Conservation (phyloP, 1,140 invertebrate species). For the Musca vetustissima region DNA sequence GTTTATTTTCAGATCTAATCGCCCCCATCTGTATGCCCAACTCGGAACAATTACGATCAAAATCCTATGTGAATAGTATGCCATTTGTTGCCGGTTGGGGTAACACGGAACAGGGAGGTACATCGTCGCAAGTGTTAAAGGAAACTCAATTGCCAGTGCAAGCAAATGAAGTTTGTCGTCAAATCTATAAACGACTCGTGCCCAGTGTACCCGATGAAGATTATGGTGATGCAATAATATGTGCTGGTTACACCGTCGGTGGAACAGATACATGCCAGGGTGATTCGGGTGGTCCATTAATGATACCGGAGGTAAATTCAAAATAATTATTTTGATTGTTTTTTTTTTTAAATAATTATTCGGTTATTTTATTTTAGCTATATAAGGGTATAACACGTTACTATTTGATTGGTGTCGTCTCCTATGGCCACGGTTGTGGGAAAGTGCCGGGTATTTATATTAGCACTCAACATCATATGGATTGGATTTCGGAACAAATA, state of each 20-base stretch:
- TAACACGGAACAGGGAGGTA: slow-evolving; percentile 54
- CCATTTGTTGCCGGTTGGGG: slow-evolving; percentile 77
- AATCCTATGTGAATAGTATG: slow-evolving; percentile 49
- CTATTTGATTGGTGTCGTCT: slow-evolving; percentile 67
- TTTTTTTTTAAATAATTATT: no score
- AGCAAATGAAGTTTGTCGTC: slow-evolving; percentile 61
- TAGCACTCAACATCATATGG: slow-evolving; percentile 61
- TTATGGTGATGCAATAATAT: slow-evolving; percentile 62
- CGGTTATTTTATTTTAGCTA: slow-evolving; percentile 27
- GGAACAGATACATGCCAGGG: slow-evolving; percentile 81
- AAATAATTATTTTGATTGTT: no score
- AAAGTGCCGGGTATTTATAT: slow-evolving; percentile 73
- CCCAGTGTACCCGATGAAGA: slow-evolving; percentile 62
- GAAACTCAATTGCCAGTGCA: slow-evolving; percentile 70
- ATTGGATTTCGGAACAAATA: slow-evolving; percentile 19
- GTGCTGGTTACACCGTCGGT: slow-evolving; percentile 69
- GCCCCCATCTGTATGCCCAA: slow-evolving; percentile 70
- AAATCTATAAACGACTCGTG: slow-evolving; percentile 57
- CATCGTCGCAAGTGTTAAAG: slow-evolving; percentile 62
- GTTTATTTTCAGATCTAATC: slow-evolving; percentile 57
- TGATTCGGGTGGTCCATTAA: slow-evolving; percentile 80
- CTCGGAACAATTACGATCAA: slow-evolving; percentile 50
- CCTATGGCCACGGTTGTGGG: slow-evolving; percentile 67
- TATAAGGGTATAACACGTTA: slow-evolving; percentile 41
- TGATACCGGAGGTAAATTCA: slow-evolving; percentile 61